Evolutionary conservation across 2,888 invertebrate genomes (phyloP).

Genomic region (Blomia tropicalis): DNA sequence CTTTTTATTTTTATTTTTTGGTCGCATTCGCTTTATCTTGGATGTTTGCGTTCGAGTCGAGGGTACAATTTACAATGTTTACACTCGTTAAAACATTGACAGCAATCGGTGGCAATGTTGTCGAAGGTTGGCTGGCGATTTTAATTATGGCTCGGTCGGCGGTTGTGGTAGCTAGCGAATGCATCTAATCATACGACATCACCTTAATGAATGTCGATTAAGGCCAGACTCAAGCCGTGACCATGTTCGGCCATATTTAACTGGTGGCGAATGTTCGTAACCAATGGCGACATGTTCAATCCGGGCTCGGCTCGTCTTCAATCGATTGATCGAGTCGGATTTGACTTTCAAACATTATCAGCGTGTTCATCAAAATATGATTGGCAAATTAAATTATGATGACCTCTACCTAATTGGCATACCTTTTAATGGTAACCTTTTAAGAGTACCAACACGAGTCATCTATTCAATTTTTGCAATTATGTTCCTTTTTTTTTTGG

Average conservation of each 20-base stretch:
- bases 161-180: neutral
- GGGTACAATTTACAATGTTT: conserved; percentile 3
- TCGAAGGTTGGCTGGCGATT: neutral
- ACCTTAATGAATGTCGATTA: conserved; percentile 3
- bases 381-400: neutral
- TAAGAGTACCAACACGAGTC: no score
- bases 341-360: neutral
- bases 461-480: no score
- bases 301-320: neutral
- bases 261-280: neutral
- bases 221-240: neutral
- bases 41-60: no score
- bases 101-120: neutral
- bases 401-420: neutral
- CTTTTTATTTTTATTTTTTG: no score
- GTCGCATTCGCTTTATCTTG: no score
- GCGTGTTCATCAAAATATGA: neutral
- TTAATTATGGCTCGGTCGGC: neutral
- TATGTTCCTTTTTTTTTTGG: no score
- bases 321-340: no score
- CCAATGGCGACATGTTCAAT: neutral
- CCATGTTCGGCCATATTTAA: no score
- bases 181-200: neutral
- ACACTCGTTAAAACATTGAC: conserved; percentile 7
- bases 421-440: no score